Evolutionary conservation across 2,888 invertebrate species (phyloP), one percentile per base, ranked within the genome.

Genomic region (Drosophila mettleri): DNA sequence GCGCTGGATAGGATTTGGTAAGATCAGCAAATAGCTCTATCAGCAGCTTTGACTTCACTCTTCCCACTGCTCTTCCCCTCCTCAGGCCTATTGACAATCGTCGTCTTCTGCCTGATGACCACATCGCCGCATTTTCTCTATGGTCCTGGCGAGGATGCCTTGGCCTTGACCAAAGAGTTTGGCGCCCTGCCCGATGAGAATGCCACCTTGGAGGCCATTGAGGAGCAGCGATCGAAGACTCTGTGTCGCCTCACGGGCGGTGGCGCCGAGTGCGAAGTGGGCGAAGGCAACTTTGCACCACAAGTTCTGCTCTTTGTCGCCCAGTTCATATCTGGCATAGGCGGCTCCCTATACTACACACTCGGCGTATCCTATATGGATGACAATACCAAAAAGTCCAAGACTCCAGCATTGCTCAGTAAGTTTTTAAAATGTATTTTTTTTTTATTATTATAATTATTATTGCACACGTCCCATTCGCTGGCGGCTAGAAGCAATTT

Each of bases 361-460:
- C 92, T 96, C 14, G 95, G 95, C 3, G 94, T 95, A 0, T 94
- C 95, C 2, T 96, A 96, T 87, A 95, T 96, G 95, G 96, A 96
- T 87, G 96, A 96, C 84, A 96, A 95, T 83, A 94, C 95, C n/a
- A 94, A 95, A 81, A 95, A 95, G 86, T 95, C 95, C 4, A 95
- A 95, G 86, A 95, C 95, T 1, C 95, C 95, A n/a, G 94, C 94
- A 2, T 91, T 95, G 39, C 93, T 95, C 66, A 95, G 95, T 94
- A 91, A 93, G 93, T 93, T 22, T 93, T n/a, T 20, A 14, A 5
- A 22, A 14, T 39, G 12, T 41, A 12, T 31, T 8, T 29, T 8
- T 29, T 8, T 29, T 8, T 29, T 8, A 29, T 29, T 2, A n/a
- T n/a, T n/a, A n/a, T n/a, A n/a, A n/a, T n/a, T n/a, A n/a, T n/a